Conservation (phyloP, 2,113 vertebrate genomes). For the Nematolebias whitei region DNA sequence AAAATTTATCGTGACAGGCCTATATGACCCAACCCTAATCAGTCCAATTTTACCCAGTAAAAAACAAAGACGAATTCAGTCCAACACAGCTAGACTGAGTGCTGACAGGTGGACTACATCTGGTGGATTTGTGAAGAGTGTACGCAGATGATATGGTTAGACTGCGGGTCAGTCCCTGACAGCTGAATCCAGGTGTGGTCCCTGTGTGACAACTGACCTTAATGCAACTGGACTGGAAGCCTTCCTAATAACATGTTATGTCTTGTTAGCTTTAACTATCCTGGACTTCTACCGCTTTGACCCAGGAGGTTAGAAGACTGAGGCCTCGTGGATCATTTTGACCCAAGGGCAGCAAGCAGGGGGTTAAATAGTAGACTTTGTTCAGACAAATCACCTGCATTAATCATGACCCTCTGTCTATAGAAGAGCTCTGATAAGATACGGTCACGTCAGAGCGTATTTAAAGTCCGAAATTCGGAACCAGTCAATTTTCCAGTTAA, state of each 20-base stretch:
- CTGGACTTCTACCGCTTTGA: not conserved
- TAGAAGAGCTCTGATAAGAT: not conserved
- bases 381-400: not conserved
- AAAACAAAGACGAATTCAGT: not conserved
- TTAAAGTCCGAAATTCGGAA: not conserved
- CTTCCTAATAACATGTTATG: too few species aligned
- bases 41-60: too few species aligned
- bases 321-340: too few species aligned
- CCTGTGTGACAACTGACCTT: too few species aligned
- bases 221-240: too few species aligned
- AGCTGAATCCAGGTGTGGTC: too few species aligned
- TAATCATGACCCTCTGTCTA: not conserved
- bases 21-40: not conserved
- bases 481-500: not conserved
- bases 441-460: not conserved
- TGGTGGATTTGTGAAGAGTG: too few species aligned
- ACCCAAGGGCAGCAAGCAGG: too few species aligned
- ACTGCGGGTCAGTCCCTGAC: too few species aligned
- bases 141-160: too few species aligned
- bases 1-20: too few species aligned
- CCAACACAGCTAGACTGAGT: not conserved
- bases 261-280: not conserved
- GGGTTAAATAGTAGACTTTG: slow-evolving; percentile 1
- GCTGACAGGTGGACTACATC: not conserved
- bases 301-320: too few species aligned